Evolutionary conservation across 2,888 invertebrate species (phyloP).

Genomic region (Anodontia alba): DNA sequence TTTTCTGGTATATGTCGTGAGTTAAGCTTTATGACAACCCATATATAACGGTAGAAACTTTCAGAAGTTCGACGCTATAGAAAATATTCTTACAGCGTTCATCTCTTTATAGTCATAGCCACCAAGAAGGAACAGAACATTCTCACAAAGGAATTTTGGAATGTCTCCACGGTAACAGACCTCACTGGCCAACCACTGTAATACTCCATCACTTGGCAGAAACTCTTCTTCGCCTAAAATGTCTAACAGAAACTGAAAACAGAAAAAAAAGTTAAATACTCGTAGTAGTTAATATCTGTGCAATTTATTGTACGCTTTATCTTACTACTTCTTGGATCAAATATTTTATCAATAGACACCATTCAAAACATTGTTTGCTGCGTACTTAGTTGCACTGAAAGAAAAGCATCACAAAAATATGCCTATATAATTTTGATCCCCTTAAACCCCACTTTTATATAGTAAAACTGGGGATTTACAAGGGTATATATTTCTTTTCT

Average conservation of each 20-base stretch:
- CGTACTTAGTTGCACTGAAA: too few relatives aligned
- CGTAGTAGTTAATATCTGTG: neutral
- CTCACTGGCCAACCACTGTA: slow-evolving; percentile 49
- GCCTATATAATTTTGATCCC: too few relatives aligned
- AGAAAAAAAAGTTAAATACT: neutral
- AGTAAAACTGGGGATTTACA: too few relatives aligned
- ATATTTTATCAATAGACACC: too few relatives aligned
- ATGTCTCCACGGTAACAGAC: slow-evolving; percentile 44
- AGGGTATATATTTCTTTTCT: too few relatives aligned
- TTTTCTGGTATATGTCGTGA: too few relatives aligned
- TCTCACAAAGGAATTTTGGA: slow-evolving; percentile 88
- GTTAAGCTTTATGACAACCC: too few relatives aligned
- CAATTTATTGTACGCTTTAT: neutral
- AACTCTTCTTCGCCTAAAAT: slow-evolving; percentile 86
- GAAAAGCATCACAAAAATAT: too few relatives aligned
- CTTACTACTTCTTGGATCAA: neutral
- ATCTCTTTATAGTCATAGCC: slow-evolving; percentile 90
- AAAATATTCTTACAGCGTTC: slow-evolving; percentile 86
- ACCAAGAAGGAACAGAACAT: slow-evolving; percentile 90
- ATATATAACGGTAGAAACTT: too few relatives aligned
- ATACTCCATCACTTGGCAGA: slow-evolving; percentile 86
- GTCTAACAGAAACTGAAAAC: neutral
- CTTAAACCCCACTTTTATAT: too few relatives aligned
- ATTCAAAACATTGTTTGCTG: too few relatives aligned
- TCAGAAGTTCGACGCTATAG: too few relatives aligned